Evolutionary conservation across 1,140 invertebrate species (phyloP).

Genomic region (Drosophila grimshawi): DNA sequence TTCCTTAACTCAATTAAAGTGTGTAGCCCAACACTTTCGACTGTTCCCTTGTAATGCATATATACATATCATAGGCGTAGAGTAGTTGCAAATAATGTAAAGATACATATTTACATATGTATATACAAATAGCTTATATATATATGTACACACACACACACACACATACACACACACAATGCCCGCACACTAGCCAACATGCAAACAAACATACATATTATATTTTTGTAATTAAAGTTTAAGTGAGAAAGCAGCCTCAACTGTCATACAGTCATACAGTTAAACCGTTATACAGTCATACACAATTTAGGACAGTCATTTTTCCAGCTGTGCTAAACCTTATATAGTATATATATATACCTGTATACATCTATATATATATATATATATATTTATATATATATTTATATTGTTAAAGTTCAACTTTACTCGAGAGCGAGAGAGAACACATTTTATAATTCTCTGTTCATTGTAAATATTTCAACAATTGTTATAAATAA

Average conservation of each 20-base stretch:
- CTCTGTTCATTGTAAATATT: conserved; percentile 49
- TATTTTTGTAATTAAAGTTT: conserved; percentile 34
- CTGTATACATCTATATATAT: conserved; percentile 3
- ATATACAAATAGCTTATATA: not conserved
- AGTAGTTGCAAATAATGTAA: conserved; percentile 22
- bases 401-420: conserved; percentile 34
- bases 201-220: conserved; percentile 1
- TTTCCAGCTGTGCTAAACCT: conserved; percentile 23
- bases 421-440: conserved; percentile 9
- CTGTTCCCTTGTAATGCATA: conserved; percentile 29
- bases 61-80: conserved; percentile 43
- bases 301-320: conserved; percentile 12
- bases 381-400: not conserved
- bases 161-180: conserved; percentile 5
- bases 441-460: conserved; percentile 11
- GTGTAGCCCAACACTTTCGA: conserved; percentile 41
- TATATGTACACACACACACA: conserved; percentile 3
- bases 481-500: conserved; percentile 39
- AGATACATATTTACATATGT: conserved; percentile 10
- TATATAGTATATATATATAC: not conserved
- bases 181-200: not conserved
- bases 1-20: conserved; percentile 26
- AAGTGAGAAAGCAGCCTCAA: conserved; percentile 41
- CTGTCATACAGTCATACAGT: conserved; percentile 52
- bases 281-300: conserved; percentile 33